Evolutionary conservation across 2,797 vertebrate species (phyloP), one percentile per base, ranked within the genome.

Genomic region (Schizopygopsis pylzovi): DNA sequence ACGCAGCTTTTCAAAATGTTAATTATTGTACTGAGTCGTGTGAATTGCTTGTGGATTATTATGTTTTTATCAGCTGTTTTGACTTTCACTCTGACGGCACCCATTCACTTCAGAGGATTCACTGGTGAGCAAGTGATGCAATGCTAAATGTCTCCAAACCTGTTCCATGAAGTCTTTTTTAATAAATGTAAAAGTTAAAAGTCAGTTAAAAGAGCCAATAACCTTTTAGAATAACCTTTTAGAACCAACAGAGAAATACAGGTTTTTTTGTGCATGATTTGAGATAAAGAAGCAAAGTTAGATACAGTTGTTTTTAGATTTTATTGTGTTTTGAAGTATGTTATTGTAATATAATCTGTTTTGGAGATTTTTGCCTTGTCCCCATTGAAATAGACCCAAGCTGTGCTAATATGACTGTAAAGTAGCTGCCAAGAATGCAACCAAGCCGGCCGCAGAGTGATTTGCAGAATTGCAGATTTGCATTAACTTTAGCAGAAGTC

Each of bases 291-390:
- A 67, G n/a, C 25, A 65, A 41, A 11, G 37, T 33, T 33, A 16
- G 33, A 33, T 65, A 33, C 61, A 33, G 12, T 63, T 68, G 33
- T 20, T 70, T 4, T 22, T 20, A 41, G 18, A 41, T 70, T 4
- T 20, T 41, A 41, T 37, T 68, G 10, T 43, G 39, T 43, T n/a
- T 71, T n/a, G 5, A 71, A 71, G 20, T 13, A 71, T 71, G 41
- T n/a, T 45, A n/a, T 43, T 71, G 39, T 43, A 71, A 71, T 6
- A 12, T 71, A 71, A 43, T 71, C 68, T 71, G 20, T 70, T 70
- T 70, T 67, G 63, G 63, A 39, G 33, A 68, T 68, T 20, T 71
- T 65, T 65, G 63, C 28, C 59, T 65, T 65, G 28, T 67, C 15
- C 28, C 28, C 15, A 33, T 25, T 71, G 68, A 71, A 71, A 71